Conservation (phyloP, 2,113 vertebrate species). For the Phaethon lepturus region DNA sequence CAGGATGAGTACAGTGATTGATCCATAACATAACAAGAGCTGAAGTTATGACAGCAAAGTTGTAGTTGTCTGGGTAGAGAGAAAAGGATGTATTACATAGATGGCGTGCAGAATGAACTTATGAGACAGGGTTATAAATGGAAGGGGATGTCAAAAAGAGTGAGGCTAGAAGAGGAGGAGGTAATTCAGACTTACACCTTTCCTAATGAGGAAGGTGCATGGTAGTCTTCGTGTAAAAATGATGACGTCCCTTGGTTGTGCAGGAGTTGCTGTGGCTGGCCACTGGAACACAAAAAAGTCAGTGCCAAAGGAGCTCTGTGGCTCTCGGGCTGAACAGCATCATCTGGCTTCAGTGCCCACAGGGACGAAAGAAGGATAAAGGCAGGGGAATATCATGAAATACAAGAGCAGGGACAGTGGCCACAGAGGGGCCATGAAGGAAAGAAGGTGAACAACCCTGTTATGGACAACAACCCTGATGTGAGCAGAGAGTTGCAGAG, state of each 20-base stretch:
- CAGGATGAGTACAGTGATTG: slow-evolving; percentile 33
- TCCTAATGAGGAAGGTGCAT: neutral
- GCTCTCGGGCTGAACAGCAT: neutral
- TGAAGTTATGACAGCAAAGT: slow-evolving; percentile 9
- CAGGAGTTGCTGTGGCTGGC: neutral
- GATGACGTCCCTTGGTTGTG: neutral
- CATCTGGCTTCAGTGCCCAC: neutral
- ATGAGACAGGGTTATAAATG: neutral
- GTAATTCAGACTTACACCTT: neutral
- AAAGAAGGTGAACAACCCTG: neutral
- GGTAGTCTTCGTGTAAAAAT: neutral
- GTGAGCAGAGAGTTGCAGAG: neutral
- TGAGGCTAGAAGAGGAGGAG: neutral
- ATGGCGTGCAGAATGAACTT: neutral
- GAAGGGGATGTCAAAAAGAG: neutral
- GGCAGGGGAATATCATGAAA: neutral
- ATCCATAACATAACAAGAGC: slow-evolving; percentile 35
- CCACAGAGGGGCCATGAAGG: neutral
- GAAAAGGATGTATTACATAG: neutral
- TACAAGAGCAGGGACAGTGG: neutral
- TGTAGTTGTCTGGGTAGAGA: neutral
- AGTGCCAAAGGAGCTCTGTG: neutral
- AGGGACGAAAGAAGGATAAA: neutral
- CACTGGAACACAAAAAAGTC: neutral
- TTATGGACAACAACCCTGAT: neutral